Conservation (phyloP, 2,888 invertebrate species). For the Pristionchus arcanus region DNA sequence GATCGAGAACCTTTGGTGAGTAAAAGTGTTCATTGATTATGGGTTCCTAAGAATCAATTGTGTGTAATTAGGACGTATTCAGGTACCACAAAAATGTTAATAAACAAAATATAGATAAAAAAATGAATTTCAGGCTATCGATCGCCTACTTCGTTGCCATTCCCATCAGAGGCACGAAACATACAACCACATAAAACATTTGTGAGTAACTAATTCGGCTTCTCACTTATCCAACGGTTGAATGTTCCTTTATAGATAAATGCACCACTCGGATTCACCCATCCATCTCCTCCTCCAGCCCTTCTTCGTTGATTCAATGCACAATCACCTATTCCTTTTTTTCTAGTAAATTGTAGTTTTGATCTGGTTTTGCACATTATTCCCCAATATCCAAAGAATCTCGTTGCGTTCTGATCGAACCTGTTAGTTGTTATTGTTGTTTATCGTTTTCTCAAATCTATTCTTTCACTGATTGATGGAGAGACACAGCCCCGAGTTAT, state of each 20-base stretch:
- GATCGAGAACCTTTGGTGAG: not conserved
- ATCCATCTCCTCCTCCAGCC: not conserved
- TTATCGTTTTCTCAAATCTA: not conserved
- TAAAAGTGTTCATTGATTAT: not conserved
- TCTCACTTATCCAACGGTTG: not conserved
- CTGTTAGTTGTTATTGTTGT: not conserved
- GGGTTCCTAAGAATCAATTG: not conserved
- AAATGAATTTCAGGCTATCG: not conserved
- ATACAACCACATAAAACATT: not conserved
- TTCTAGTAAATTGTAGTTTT: not conserved
- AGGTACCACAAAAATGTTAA: no score
- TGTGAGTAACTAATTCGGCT: not conserved
- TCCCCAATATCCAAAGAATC: not conserved
- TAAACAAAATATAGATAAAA: not conserved
- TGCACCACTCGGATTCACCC: not conserved
- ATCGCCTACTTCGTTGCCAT: not conserved
- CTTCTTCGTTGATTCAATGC: not conserved
- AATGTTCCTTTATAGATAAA: not conserved
- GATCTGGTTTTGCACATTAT: not conserved
- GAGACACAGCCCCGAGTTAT: not conserved
- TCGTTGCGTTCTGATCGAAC: not conserved
- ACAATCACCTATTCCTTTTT: not conserved
- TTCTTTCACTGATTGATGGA: not conserved
- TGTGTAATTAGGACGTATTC: not conserved
- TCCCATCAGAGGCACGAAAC: not conserved